phyloP scores from a whole-genome alignment of 2,888 invertebrate genomes.

The Sylvicola cinctus region DNA sequence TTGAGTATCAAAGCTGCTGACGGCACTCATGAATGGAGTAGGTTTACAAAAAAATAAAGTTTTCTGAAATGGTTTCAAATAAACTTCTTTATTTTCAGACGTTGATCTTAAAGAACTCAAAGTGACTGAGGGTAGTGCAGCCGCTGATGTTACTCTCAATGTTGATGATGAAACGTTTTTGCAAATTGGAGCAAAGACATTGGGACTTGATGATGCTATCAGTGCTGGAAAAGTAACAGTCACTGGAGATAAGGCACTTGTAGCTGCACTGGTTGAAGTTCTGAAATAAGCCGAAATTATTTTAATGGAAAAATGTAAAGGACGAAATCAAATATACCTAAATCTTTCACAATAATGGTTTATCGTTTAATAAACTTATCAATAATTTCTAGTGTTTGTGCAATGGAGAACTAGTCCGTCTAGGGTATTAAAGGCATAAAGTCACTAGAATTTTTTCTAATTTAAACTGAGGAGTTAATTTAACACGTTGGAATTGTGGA shows the following conservation, averaged over 20 bases:
- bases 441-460: too few relatives aligned
- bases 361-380: too few relatives aligned
- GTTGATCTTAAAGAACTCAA: constrained; percentile 6
- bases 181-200: constrained; percentile 2
- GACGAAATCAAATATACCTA: too few relatives aligned
- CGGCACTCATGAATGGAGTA: constrained; percentile 1
- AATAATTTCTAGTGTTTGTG: too few relatives aligned
- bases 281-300: not conserved
- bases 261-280: constrained; percentile 1
- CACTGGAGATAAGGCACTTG: constrained; percentile 4
- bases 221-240: constrained; percentile 4
- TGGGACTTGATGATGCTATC: constrained; percentile 3
- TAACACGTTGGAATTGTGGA: too few relatives aligned
- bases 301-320: not conserved
- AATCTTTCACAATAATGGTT: too few relatives aligned
- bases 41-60: not conserved
- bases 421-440: too few relatives aligned
- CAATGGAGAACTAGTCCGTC: too few relatives aligned
- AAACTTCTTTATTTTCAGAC: not conserved
- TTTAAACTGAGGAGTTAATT: too few relatives aligned
- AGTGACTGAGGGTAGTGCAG: constrained; percentile 3
- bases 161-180: constrained; percentile 5
- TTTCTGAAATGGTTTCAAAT: not conserved
- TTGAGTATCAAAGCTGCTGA: constrained; percentile 5
- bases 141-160: constrained; percentile 5